Base-by-base conservation (phyloP, 2,888 invertebrate species). In the Parochlus steinenii region DNA sequence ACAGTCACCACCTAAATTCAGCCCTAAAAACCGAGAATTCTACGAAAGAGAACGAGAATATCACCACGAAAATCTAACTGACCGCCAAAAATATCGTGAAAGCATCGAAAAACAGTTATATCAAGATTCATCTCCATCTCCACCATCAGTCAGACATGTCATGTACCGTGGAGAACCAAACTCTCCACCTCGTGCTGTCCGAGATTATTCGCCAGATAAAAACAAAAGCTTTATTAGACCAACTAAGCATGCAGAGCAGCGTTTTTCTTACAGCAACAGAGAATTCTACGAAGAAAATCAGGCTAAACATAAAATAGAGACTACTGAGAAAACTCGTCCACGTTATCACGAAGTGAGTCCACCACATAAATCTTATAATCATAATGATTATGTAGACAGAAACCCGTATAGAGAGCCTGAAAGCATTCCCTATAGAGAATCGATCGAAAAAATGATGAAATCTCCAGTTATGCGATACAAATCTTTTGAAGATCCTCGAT, bases 391-490 rank as follows among this genome's bases (percentile, higher is more conserved):
- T 23, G 12, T 10, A 18, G 54, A 56, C 30, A 52, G 57, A 6
- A 59, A 58, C 48, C 58, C 59, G 3, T 58, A 58, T 36, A 51
- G 54, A 12, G 58, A 58, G 41, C 53, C 56, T 1, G 54, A 58
- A 42, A 59, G 55, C 41, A 48, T 57, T 39, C 59, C 59, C 14
- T 58, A 58, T 38, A 54, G 57, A 16, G 54, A 58, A 39, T 58
- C 56, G 45, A 56, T 58, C 48, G 59, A 58, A 41, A 56, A 54
- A 39, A 55, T 59, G 56, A 54, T 58, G 49, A 58, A 58, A 39
- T 58, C 58, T 5, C 51, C 58, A 11, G 55, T 56, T 30, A 55
- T 58, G 49, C 51, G 56, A 20, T 58, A 58, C 36, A 52, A 52
- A 37, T 47, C 52, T 5, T 51, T 45, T 37, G 58, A 57, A 10